Conservation (phyloP, 2,888 invertebrate species). For the Cheilosia vulpina region DNA sequence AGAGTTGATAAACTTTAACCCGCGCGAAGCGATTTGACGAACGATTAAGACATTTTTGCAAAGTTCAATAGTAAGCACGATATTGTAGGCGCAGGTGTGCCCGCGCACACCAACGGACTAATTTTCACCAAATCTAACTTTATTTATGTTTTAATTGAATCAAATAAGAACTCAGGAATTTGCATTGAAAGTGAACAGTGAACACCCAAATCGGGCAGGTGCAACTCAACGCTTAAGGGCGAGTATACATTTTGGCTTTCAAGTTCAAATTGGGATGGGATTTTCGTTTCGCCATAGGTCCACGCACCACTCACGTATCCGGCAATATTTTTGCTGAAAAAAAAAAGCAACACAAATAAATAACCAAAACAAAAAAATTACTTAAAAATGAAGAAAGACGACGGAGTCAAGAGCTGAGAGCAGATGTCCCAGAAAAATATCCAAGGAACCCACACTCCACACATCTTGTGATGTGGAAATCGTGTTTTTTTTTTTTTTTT, state of each 20-base stretch:
- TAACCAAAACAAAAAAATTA: conserved; percentile 14
- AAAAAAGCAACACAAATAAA: not conserved
- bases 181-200: not conserved
- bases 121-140: conserved; percentile 18
- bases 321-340: conserved; percentile 30
- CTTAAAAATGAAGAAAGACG: conserved; percentile 40
- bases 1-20: conserved; percentile 62
- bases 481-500: conserved; percentile 42
- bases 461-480: conserved; percentile 41
- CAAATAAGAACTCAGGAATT: conserved; percentile 13
- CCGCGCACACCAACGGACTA: conserved; percentile 8
- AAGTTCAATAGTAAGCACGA: conserved; percentile 48
- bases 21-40: conserved; percentile 48
- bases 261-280: conserved; percentile 39
- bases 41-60: conserved; percentile 57
- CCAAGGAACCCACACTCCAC: conserved; percentile 52
- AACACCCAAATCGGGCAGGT: conserved; percentile 42
- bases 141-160: conserved; percentile 44
- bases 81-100: conserved; percentile 31
- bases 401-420: conserved; percentile 61
- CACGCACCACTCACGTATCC: conserved; percentile 10
- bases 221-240: conserved; percentile 36
- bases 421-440: conserved; percentile 62
- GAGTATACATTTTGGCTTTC: conserved; percentile 8
- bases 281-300: conserved; percentile 40